Evolutionary conservation across 2,888 invertebrate genomes (phyloP).

Genomic region (Leucozona laternaria): DNA sequence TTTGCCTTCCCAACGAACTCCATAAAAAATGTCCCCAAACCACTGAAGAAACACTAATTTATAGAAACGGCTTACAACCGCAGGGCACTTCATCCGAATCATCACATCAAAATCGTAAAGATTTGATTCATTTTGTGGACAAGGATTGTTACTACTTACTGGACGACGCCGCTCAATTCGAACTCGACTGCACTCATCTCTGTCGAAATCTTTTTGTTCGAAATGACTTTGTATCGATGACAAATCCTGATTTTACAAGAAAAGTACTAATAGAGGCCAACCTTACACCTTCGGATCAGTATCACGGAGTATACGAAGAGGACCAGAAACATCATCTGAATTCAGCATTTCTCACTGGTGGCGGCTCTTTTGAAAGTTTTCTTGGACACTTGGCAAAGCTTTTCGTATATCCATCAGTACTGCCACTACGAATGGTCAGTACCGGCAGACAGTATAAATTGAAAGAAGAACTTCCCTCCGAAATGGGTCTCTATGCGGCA

Average conservation of each 20-base stretch:
- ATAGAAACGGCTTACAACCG: conserved; percentile 78
- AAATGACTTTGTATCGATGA: conserved; percentile 87
- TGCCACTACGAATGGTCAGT: conserved; percentile 89
- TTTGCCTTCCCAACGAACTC: conserved; percentile 89
- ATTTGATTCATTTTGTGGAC: conserved; percentile 81
- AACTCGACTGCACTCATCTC: conserved; percentile 84
- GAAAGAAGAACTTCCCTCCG: conserved; percentile 63
- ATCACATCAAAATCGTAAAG: conserved; percentile 81
- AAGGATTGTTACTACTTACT: conserved; percentile 86
- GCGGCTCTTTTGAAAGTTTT: conserved; percentile 89
- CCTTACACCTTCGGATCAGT: conserved; percentile 86
- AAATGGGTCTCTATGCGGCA: conserved; percentile 86
- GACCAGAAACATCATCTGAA: conserved; percentile 84
- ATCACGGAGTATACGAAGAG: conserved; percentile 86
- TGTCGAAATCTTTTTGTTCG: conserved; percentile 81
- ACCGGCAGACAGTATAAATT: conserved; percentile 88
- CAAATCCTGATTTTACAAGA: conserved; percentile 91
- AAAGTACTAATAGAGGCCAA: conserved; percentile 90
- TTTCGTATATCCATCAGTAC: conserved; percentile 85
- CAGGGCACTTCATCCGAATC: conserved; percentile 77
- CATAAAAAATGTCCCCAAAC: conserved; percentile 86
- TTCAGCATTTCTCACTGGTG: conserved; percentile 90
- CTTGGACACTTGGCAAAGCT: conserved; percentile 88
- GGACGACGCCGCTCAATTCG: conserved; percentile 90
- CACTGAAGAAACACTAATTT: conserved; percentile 78